Conservation (phyloP, 2,888 invertebrate genomes). For the Zygothrica quintamaculata region DNA sequence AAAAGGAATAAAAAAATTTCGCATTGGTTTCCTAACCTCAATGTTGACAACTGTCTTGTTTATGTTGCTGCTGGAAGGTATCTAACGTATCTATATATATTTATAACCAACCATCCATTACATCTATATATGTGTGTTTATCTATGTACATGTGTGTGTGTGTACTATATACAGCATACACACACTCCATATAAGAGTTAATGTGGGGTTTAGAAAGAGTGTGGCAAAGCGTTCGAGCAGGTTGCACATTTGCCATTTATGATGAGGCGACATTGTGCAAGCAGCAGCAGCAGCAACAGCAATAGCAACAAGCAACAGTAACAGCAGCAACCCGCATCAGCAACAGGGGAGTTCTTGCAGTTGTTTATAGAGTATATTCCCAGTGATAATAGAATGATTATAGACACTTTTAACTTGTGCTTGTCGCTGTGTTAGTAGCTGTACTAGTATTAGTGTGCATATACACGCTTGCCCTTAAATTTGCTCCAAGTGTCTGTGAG, state of each 20-base stretch:
- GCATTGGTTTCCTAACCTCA: constrained; percentile 76
- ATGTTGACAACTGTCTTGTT: constrained; percentile 55
- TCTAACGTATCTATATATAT: constrained; percentile 6
- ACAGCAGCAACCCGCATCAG: constrained; percentile 19
- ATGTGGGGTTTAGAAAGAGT: constrained; percentile 41
- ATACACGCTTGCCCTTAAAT: too few species aligned
- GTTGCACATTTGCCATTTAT: constrained; percentile 60
- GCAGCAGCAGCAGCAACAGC: constrained; percentile 17
- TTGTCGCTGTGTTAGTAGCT: too few species aligned
- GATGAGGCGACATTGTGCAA: constrained; percentile 33
- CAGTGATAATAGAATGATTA: not conserved
- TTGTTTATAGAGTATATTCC: not conserved
- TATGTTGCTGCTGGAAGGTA: constrained; percentile 26
- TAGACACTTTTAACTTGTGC: constrained; percentile 1
- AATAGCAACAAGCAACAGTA: constrained; percentile 11
- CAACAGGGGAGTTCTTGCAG: constrained; percentile 20
- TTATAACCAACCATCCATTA: constrained; percentile 4
- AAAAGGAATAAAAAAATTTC: constrained; percentile 16
- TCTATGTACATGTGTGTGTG: constrained; percentile 22
- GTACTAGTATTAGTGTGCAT: too few species aligned
- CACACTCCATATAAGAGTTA: constrained; percentile 52
- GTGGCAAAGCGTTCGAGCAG: constrained; percentile 60
- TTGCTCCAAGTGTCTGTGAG: too few species aligned
- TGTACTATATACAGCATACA: constrained; percentile 32
- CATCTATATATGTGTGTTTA: constrained; percentile 29